Evolutionary conservation across 2,888 invertebrate genomes (phyloP).

Genomic region (Dyspetes luteomarginatus): DNA sequence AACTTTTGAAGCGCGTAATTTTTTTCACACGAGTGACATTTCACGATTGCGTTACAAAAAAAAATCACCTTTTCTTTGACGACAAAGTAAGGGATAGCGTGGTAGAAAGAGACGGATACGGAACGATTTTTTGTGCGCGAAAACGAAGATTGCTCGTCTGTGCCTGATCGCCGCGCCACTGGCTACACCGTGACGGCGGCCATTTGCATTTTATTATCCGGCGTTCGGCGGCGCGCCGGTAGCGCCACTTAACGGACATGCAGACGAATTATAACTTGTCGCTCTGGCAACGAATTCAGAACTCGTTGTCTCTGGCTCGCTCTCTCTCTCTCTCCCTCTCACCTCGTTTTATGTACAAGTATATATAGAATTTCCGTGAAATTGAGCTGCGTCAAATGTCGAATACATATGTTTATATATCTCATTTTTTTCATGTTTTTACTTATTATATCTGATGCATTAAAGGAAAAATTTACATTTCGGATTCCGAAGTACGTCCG

Average conservation of each 20-base stretch:
- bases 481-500: no score
- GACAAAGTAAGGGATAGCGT: no score
- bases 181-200: constrained; percentile 73
- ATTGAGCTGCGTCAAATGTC: no score
- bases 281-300: neutral
- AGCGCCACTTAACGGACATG: constrained; percentile 57
- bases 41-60: neutral
- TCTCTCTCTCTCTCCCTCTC: neutral
- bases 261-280: constrained; percentile 50
- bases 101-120: neutral
- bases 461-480: no score
- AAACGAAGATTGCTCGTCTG: constrained; percentile 64
- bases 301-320: no score
- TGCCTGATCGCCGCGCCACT: constrained; percentile 63
- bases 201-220: constrained; percentile 75
- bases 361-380: no score
- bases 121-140: constrained; percentile 47
- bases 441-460: no score
- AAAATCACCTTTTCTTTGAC: no score
- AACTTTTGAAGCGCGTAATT: neutral
- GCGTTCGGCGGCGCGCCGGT: constrained; percentile 53
- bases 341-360: no score
- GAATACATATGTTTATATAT: no score
- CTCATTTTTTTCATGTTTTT: no score
- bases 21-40: constrained; percentile 59